Evolutionary conservation across 2,797 vertebrate species (phyloP).

Genomic region (Linurgus olivaceus): DNA sequence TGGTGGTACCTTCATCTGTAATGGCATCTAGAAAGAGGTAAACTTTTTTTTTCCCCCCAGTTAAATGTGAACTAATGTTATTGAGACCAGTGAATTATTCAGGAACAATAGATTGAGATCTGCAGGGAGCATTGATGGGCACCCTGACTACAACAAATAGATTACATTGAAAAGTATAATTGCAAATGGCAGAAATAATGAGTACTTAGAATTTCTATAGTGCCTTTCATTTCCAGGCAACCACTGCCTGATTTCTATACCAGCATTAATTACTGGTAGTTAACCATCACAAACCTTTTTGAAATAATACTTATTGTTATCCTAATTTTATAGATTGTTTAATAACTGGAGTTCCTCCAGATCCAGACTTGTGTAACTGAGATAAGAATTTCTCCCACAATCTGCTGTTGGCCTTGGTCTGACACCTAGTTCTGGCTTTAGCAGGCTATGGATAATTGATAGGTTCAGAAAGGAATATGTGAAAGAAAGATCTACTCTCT

Average conservation of each 20-base stretch:
- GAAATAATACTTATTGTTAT: conserved; percentile 30
- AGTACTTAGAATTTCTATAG: conserved; percentile 5
- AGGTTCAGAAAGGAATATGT: not conserved
- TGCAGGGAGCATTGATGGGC: not conserved
- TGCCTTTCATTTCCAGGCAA: not conserved
- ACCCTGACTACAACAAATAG: not conserved
- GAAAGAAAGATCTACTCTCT: not conserved
- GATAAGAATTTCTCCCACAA: conserved; percentile 34
- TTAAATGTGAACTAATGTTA: not conserved
- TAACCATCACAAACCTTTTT: not conserved
- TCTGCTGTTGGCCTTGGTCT: not conserved
- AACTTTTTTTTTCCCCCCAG: not conserved
- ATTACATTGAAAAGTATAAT: not conserved
- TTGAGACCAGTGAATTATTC: not conserved
- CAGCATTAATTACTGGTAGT: not conserved
- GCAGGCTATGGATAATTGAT: not conserved
- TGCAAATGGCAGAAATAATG: conserved; percentile 8
- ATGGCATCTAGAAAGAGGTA: not conserved
- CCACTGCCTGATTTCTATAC: not conserved
- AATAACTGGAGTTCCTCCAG: conserved; percentile 14
- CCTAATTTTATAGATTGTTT: conserved; percentile 26
- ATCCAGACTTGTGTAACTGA: not conserved
- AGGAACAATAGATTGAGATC: not conserved
- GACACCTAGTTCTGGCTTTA: not conserved
- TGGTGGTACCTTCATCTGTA: not conserved